These are phyloP conservation scores for Cenopis cana DNA, from an alignment of 2,888 invertebrate genomes.

Conservation along the genomic window DNA sequence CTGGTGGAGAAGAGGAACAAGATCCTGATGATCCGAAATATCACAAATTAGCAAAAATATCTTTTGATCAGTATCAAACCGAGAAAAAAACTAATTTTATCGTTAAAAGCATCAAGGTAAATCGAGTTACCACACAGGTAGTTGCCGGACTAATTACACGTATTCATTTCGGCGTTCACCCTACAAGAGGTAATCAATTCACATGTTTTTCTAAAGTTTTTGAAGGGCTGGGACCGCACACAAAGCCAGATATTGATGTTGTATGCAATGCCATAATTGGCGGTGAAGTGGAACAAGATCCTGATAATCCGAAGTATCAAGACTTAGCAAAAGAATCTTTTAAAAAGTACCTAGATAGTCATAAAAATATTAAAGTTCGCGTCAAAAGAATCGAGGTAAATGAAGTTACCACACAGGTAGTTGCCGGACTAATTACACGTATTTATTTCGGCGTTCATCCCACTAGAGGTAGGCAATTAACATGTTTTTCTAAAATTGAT, in stretches of 20 bases:
- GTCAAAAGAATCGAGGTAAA: neutral
- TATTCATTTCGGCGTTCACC: neutral
- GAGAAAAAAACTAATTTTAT: no score
- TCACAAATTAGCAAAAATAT: no score
- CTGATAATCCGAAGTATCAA: constrained; percentile 34
- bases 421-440: constrained; percentile 37
- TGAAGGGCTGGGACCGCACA: neutral
- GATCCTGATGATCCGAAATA: no score
- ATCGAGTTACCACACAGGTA: neutral
- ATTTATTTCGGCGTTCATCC: constrained; percentile 50
- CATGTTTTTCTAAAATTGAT: constrained; percentile 14
- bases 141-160: neutral
- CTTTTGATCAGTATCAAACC: no score
- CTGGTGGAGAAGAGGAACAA: no score
- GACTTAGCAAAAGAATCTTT: neutral
- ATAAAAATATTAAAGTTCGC: neutral
- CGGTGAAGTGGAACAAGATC: neutral
- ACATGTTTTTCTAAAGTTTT: neutral
- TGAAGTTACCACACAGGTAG: neutral
- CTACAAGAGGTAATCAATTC: neutral
- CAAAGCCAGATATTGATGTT: neutral
- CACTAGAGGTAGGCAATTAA: neutral
- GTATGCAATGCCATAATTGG: neutral
- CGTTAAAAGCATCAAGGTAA: neutral
- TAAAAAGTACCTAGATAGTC: neutral